A percentile compares a stretch with the other conserved stretches of the same genome.
phyloP scores from a whole-genome alignment of 2,113 vertebrate genomes.

The Cryptotis parvus region DNA sequence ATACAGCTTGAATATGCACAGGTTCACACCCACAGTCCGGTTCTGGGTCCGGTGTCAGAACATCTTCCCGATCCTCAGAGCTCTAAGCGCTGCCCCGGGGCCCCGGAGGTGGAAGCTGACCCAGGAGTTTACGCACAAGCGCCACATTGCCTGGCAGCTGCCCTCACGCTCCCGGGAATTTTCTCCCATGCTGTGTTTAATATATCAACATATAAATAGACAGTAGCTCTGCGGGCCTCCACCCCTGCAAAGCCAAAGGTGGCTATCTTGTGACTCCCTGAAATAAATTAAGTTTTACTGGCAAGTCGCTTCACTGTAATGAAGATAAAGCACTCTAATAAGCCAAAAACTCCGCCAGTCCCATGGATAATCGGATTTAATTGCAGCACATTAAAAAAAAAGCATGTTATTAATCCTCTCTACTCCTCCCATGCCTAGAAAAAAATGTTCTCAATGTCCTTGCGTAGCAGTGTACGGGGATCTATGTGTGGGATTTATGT shows the following conservation, averaged over 20 bases:
- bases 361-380: not conserved
- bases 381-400: not conserved
- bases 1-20: accelerated
- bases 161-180: not conserved
- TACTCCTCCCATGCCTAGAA: not conserved
- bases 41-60: not conserved
- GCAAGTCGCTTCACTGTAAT: slow-evolving; percentile 4
- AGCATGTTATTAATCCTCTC: not conserved
- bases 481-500: not conserved
- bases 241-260: not conserved
- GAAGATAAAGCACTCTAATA: not conserved
- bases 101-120: not conserved
- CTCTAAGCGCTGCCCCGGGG: not conserved
- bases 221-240: not conserved
- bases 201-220: not conserved
- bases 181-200: not conserved
- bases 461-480: not conserved
- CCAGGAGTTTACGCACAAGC: accelerated
- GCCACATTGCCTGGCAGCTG: not conserved
- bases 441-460: not conserved
- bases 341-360: slow-evolving; percentile 37
- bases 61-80: too few relatives aligned
- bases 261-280: not conserved
- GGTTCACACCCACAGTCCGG: not conserved
- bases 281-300: slow-evolving; percentile 40